Conservation (phyloP, 2,113 vertebrate genomes). For the Corythaeola cristata region DNA sequence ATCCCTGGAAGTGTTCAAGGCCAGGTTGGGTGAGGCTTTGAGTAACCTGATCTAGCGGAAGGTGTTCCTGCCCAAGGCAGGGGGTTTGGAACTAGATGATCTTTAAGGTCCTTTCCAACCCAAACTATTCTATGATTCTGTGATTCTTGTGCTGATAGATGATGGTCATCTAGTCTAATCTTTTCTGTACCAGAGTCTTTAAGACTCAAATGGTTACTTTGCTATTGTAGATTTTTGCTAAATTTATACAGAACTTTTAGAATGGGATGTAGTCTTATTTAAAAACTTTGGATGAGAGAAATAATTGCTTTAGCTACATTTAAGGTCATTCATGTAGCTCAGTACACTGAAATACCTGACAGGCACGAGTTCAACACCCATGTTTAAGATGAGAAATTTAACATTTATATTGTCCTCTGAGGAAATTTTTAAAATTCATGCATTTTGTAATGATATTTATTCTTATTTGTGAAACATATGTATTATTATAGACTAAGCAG, state of each 20-base stretch:
- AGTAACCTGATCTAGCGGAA: too few species aligned
- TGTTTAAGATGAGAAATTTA: background rate
- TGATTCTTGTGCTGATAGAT: background rate
- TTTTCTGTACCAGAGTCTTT: background rate
- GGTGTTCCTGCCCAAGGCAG: too few species aligned
- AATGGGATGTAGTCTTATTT: background rate
- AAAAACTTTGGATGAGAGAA: background rate
- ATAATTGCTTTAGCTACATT: background rate
- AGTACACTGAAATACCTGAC: background rate
- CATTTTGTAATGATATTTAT: background rate
- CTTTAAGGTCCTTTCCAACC: too few species aligned
- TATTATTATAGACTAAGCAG: background rate
- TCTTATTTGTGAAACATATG: background rate
- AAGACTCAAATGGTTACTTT: background rate
- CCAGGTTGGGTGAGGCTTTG: too few species aligned
- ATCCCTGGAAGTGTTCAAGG: too few species aligned
- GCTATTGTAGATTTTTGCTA: background rate
- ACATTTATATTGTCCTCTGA: background rate
- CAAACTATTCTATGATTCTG: too few species aligned
- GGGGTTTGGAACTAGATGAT: too few species aligned
- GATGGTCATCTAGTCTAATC: background rate
- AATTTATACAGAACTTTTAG: background rate
- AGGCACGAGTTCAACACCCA: rapidly evolving
- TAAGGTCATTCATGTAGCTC: background rate
- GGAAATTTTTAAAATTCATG: background rate